Conservation (phyloP, 2,797 vertebrate genomes). For the Sebastes iracundus region DNA sequence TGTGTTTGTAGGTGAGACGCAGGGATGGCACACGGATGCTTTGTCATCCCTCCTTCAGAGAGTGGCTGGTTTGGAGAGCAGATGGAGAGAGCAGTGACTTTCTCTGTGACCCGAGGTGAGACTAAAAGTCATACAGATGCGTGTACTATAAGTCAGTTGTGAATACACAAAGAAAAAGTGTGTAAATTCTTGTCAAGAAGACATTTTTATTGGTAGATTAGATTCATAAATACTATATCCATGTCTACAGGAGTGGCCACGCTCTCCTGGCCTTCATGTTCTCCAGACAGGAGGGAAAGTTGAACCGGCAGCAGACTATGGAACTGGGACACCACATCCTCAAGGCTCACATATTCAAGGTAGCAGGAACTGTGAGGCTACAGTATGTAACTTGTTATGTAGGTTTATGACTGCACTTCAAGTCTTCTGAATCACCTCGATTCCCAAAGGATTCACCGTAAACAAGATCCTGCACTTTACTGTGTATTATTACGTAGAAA, state of each 20-base stretch:
- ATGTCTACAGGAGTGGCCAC: slow-evolving; percentile 90
- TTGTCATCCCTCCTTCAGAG: slow-evolving; percentile 97
- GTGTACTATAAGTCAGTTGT: not conserved
- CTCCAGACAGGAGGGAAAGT: slow-evolving; percentile 95
- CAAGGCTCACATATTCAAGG: slow-evolving; percentile 99
- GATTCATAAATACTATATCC: not conserved
- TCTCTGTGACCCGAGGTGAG: slow-evolving; percentile 95
- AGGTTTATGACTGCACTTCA: slow-evolving; percentile 1
- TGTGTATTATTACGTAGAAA: slow-evolving; percentile 1
- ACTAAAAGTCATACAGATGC: not conserved
- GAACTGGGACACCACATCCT: slow-evolving; percentile 99
- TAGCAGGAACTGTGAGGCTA: slow-evolving; percentile 46
- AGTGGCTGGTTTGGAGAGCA: slow-evolving; percentile 97
- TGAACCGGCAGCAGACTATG: slow-evolving; percentile 98
- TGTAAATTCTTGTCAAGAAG: not conserved
- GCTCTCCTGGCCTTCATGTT: slow-evolving; percentile 98
- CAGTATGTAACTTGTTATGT: slow-evolving; percentile 4
- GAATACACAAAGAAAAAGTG: not conserved
- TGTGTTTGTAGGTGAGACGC: slow-evolving; percentile 78
- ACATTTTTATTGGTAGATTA: not conserved
- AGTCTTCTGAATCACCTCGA: not conserved
- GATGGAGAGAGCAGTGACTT: slow-evolving; percentile 95
- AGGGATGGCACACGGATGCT: slow-evolving; percentile 97
- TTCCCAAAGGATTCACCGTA: not conserved
- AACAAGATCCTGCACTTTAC: slow-evolving; percentile 4